Evolutionary conservation across 2,888 invertebrate genomes (phyloP), one percentile per base, ranked within the genome.

Genomic region (Ceraclea dissimilis): DNA sequence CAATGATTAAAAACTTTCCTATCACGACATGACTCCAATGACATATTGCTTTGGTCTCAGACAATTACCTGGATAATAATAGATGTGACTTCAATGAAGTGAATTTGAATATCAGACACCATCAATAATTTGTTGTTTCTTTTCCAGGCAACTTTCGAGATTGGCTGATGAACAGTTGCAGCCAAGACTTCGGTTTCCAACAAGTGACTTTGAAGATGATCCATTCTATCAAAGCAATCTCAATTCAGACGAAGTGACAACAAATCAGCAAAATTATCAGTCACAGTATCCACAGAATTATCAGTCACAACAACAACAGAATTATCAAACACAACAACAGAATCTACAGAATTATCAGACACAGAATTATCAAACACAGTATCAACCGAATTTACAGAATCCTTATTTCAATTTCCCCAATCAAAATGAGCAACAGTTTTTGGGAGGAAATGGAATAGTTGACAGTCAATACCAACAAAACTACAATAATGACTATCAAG

Each of bases 171-270:
- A 49, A 49, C 52, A 59, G 16, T 52, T 18, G 8, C 16, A 44
- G 5, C 54, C 58, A 49, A 51, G 61, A 21, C 51, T 59, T 31
- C 19, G 59, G 21, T 59, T 57, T 52, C 61, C 61, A 34, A 50
- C 21, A 4, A 33, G 51, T 16, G 58, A 51, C 33, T 47, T 26
- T 11, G 43, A 50, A 22, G 52, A 55, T 43, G 56, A 56, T 34
- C 26, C 52, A 17, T 22, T 21, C 19, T 52, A 51, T 54, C 21
- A 39, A 34, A 2, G 20, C 16, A 21, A 49, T 50, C 21, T 33
- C 16, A 34, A 50, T 20, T 11, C 19, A 16, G 20, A 49, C 48
- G 18, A 47, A 13, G 5, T 6, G 10, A n/a, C 13, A 13, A 5
- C 13, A 4, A n/a, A 39, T 16, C 39, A 46, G 20, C 18, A 44